A percentile compares a stretch with the other conserved stretches of the same genome.
Conservation (phyloP, 2,113 vertebrate genomes). For the Smithornis capensis region DNA sequence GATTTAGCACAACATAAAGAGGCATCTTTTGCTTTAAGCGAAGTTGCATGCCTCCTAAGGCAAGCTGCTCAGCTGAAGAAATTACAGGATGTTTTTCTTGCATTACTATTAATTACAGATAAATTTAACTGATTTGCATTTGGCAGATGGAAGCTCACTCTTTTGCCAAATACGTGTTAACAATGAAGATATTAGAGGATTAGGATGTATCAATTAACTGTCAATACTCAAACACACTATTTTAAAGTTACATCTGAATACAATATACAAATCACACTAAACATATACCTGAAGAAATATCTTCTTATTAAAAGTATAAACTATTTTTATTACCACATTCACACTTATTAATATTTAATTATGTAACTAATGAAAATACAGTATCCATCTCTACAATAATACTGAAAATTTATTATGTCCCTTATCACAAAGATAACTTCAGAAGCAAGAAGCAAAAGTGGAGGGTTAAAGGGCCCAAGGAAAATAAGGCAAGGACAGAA, state of each 20-base stretch:
- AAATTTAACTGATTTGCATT: constrained; percentile 18
- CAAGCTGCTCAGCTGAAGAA: constrained; percentile 7
- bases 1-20: background rate
- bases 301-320: background rate
- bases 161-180: background rate
- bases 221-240: background rate
- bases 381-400: background rate
- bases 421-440: background rate
- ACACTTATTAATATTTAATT: background rate
- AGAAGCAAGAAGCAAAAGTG: background rate
- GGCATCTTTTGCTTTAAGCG: background rate
- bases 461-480: background rate
- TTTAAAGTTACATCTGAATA: background rate
- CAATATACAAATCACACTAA: background rate
- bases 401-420: background rate
- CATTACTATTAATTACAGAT: constrained; percentile 18
- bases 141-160: constrained; percentile 2
- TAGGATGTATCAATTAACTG: background rate
- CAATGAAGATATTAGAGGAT: background rate
- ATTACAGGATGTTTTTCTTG: constrained; percentile 10
- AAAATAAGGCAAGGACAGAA: background rate
- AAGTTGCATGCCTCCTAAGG: background rate
- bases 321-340: background rate
- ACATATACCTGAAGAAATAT: background rate
- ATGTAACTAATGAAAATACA: background rate